Percentiles rank a stretch among this genome's conserved stretches.
These are phyloP conservation scores for Melozone crissalis DNA, from an alignment of 2,113 vertebrate species.

Conservation along the genomic window DNA sequence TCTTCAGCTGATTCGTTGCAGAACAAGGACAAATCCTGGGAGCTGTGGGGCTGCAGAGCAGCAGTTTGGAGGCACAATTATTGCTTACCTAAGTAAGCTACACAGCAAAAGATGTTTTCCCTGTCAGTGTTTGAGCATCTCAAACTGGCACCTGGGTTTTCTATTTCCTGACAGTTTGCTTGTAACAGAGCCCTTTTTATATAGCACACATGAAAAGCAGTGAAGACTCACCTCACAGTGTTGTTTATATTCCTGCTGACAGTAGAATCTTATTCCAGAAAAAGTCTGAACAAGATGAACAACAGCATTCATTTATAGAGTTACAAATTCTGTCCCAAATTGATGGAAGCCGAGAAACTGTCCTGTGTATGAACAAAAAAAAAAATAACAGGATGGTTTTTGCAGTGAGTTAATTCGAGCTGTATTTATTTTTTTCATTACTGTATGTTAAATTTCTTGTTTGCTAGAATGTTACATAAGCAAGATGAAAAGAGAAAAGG, in stretches of 20 bases:
- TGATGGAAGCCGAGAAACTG: neutral
- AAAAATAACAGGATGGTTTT: neutral
- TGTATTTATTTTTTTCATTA: neutral
- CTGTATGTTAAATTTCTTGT: neutral
- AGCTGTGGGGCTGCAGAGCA: neutral
- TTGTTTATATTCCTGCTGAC: neutral
- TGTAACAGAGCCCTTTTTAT: neutral
- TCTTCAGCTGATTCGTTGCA: neutral
- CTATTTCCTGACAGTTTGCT: neutral
- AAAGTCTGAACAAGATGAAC: neutral
- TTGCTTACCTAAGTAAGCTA: neutral
- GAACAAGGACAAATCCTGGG: neutral
- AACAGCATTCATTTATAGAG: neutral
- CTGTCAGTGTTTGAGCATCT: neutral
- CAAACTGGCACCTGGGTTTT: neutral
- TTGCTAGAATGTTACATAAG: neutral
- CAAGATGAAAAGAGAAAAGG: neutral
- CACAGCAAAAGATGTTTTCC: neutral
- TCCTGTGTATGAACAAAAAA: neutral
- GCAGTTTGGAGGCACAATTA: neutral
- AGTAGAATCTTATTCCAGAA: neutral
- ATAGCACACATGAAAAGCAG: neutral
- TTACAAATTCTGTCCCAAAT: neutral
- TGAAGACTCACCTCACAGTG: fast-evolving
- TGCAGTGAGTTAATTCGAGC: neutral